Percentiles rank a stretch among this genome's conserved stretches.
Evolutionary conservation across 2,113 vertebrate species (phyloP).

Genomic region (Anas platyrhynchos): DNA sequence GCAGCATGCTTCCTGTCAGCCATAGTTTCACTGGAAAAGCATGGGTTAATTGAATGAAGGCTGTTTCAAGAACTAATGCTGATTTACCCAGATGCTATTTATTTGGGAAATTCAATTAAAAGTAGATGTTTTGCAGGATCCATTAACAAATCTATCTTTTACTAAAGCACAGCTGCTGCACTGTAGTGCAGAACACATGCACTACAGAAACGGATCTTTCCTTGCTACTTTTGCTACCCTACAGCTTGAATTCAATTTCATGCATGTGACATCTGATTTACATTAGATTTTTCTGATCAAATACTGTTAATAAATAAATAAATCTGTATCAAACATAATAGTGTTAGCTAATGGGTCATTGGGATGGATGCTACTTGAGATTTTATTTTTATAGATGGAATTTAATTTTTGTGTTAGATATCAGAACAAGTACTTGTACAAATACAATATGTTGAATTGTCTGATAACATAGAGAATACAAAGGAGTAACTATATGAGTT

Average conservation of each 20-base stretch:
- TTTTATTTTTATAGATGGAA: background rate
- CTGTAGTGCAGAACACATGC: background rate
- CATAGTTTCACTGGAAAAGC: background rate
- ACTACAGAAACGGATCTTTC: background rate
- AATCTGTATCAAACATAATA: background rate
- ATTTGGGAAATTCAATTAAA: background rate
- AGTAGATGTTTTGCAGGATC: background rate
- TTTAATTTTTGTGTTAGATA: background rate
- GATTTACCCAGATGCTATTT: background rate
- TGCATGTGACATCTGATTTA: background rate
- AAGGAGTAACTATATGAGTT: background rate
- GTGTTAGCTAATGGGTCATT: background rate
- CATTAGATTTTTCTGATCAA: background rate
- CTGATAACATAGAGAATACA: background rate
- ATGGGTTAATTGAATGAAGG: background rate
- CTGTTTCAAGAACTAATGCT: background rate
- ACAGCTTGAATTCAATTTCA: background rate
- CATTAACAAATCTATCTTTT: background rate
- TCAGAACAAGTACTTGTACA: background rate
- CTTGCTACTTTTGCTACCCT: background rate
- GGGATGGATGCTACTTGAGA: background rate
- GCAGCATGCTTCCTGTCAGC: background rate
- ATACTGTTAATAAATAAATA: background rate
- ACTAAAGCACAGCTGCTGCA: background rate
- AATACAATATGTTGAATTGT: background rate